Percentiles rank a stretch among this genome's conserved stretches.
phyloP scores from a whole-genome alignment of 2,797 vertebrate genomes.

The Simalia tracyae region DNA sequence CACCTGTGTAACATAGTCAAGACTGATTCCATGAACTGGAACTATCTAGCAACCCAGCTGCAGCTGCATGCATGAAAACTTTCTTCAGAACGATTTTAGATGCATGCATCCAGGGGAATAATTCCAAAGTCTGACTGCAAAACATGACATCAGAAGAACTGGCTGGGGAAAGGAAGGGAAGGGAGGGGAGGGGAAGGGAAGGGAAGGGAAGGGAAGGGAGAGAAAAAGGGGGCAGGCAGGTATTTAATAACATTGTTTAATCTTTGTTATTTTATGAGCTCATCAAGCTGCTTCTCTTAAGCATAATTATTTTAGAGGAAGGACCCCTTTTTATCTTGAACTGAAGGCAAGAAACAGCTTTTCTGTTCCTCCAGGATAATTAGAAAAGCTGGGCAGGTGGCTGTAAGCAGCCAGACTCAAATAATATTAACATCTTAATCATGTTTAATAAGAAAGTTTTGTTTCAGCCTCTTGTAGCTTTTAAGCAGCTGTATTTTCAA shows the following conservation, averaged over 20 bases:
- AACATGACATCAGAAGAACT: conserved; percentile 11
- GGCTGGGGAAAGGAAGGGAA: background rate
- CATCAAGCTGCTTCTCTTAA: conserved; percentile 18
- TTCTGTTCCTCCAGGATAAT: background rate
- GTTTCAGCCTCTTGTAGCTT: conserved; percentile 23
- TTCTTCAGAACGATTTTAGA: background rate
- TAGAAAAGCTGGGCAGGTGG: conserved; percentile 63
- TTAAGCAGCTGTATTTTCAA: conserved; percentile 49
- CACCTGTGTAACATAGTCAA: background rate
- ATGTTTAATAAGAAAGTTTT: conserved; percentile 62
- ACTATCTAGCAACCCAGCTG: background rate
- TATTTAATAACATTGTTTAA: conserved; percentile 8
- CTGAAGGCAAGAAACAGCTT: conserved; percentile 39
- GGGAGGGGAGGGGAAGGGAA: background rate
- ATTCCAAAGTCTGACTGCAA: background rate
- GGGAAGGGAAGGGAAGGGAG: background rate
- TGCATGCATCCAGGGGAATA: background rate
- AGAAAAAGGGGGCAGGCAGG: background rate
- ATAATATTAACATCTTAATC: conserved; percentile 65
- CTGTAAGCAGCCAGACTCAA: conserved; percentile 46
- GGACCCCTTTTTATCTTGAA: conserved; percentile 19
- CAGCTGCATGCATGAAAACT: background rate
- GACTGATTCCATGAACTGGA: background rate
- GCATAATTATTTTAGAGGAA: background rate
- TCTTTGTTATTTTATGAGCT: conserved; percentile 13